phyloP scores from a whole-genome alignment of 1,140 invertebrate genomes.

The Telenomus remus region DNA sequence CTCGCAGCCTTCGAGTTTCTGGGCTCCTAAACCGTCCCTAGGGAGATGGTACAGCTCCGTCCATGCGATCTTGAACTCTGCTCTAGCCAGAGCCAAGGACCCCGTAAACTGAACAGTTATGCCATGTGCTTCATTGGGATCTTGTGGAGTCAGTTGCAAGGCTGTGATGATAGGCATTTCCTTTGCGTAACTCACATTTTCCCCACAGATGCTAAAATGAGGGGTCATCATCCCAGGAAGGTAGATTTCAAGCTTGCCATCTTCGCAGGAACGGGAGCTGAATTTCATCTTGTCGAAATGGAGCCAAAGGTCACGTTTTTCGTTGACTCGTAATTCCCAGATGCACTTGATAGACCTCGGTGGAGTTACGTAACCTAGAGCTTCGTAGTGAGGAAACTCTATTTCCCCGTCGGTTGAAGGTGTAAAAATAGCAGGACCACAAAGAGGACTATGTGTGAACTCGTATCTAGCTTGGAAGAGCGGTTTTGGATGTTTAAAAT shows the following conservation, averaged over 20 bases:
- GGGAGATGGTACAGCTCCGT: slow-evolving; percentile 91
- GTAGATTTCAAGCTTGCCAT: slow-evolving; percentile 89
- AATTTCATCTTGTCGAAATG: slow-evolving; percentile 92
- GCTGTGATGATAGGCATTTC: slow-evolving; percentile 86
- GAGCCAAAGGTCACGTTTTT: slow-evolving; percentile 88
- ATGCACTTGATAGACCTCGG: slow-evolving; percentile 88
- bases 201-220: slow-evolving; percentile 86
- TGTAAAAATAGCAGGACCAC: slow-evolving; percentile 86
- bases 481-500: slow-evolving; percentile 88
- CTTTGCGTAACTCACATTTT: slow-evolving; percentile 85
- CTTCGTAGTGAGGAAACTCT: slow-evolving; percentile 89
- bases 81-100: slow-evolving; percentile 84
- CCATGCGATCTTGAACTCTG: slow-evolving; percentile 91
- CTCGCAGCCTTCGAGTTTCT: slow-evolving; percentile 80
- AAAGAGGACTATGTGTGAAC: slow-evolving; percentile 90
- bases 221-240: slow-evolving; percentile 82
- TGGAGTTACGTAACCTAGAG: slow-evolving; percentile 84
- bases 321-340: slow-evolving; percentile 88
- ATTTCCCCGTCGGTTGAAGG: slow-evolving; percentile 88
- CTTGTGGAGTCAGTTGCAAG: slow-evolving; percentile 81
- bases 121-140: slow-evolving; percentile 78
- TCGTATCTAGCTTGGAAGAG: slow-evolving; percentile 90
- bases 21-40: slow-evolving; percentile 86
- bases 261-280: slow-evolving; percentile 85
- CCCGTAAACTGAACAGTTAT: slow-evolving; percentile 82